phyloP scores from a whole-genome alignment of 37 sponge, comb jelly and placozoan species.

The Mnemiopsis leidyi region DNA sequence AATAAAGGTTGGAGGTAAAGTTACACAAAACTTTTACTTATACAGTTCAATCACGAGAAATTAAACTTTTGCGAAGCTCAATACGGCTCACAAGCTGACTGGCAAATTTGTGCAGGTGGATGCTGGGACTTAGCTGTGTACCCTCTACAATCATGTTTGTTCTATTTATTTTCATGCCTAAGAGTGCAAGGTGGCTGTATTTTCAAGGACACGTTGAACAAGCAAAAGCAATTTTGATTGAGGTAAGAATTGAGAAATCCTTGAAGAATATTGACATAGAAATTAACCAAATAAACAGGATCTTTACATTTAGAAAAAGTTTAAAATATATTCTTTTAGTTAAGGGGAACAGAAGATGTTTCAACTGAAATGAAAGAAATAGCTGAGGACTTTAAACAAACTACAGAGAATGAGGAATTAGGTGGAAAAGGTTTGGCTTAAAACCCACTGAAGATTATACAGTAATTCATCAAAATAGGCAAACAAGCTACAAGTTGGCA shows the following conservation, averaged over 20 bases:
- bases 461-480: no score
- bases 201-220: constrained; percentile 22
- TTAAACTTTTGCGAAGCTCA: no score
- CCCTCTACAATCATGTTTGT: constrained; percentile 66
- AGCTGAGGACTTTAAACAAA: constrained; percentile 37
- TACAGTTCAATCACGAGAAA: no score
- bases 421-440: not conserved
- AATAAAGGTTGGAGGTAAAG: constrained; percentile 68
- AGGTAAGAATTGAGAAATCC: no score
- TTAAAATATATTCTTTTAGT: no score
- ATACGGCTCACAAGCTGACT: no score
- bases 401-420: not conserved
- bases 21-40: no score
- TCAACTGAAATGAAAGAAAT: constrained; percentile 64
- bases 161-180: constrained; percentile 69
- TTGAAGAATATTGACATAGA: no score
- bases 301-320: no score
- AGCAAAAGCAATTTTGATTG: constrained; percentile 53
- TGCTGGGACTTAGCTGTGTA: constrained; percentile 67
- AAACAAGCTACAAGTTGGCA: no score
- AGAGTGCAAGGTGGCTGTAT: constrained; percentile 71
- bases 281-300: no score
- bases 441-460: no score
- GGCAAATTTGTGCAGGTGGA: constrained; percentile 65
- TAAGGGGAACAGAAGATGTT: not conserved